These are phyloP conservation scores for Brachionus koreanus DNA, from an alignment of 1,140 invertebrate species.

Conservation along the genomic window DNA sequence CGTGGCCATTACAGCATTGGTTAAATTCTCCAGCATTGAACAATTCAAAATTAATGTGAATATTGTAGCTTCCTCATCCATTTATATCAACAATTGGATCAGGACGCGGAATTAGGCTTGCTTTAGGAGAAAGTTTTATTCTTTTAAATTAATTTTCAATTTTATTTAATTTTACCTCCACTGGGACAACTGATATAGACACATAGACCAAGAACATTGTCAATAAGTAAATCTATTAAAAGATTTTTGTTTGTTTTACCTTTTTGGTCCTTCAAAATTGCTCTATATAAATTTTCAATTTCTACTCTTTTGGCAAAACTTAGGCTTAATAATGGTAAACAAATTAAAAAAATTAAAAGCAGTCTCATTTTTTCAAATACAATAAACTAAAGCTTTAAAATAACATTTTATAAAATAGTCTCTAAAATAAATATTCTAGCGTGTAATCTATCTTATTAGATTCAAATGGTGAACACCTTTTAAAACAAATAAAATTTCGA, in stretches of 20 bases:
- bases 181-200: conserved; percentile 12
- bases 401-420: neutral
- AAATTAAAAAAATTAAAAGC: neutral
- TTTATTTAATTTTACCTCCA: neutral
- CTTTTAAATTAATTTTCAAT: neutral
- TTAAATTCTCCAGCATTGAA: conserved; percentile 14
- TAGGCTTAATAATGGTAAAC: neutral
- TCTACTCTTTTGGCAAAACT: neutral
- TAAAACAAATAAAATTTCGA: neutral
- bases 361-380: neutral
- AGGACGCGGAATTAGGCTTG: neutral
- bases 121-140: neutral
- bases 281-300: neutral
- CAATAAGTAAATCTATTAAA: neutral
- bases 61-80: neutral
- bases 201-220: neutral
- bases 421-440: neutral
- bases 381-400: neutral
- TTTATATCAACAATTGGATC: conserved; percentile 1
- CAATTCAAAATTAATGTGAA: conserved; percentile 8
- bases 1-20: neutral
- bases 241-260: neutral
- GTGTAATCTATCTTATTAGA: neutral
- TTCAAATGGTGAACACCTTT: neutral
- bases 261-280: neutral